Base-by-base conservation (phyloP, 2,797 vertebrate species). In the Sparus aurata region DNA sequence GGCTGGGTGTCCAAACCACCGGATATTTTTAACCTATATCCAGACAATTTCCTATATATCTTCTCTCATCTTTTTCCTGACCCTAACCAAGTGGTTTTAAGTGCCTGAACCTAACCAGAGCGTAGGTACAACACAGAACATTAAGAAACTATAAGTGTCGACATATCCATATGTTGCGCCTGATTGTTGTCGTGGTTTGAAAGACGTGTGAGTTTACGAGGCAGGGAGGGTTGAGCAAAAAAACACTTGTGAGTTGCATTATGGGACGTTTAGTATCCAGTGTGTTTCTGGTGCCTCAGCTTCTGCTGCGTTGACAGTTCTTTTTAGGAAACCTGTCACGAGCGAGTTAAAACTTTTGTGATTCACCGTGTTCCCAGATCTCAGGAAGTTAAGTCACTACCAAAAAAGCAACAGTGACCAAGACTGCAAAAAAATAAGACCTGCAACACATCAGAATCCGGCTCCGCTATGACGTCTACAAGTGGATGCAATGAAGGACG, bases 401-500 rank as follows among this genome's bases (percentile, higher is more conserved):
- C 6, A 34, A 49, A 49, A 15, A 46, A 27, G 16, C 2, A 77
- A 12, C 0, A 12, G 6, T 22, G 4, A 4, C 10, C 34, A 68
- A 22, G 61, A 5, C 13, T 8, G 50, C 23, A 8, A 27, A 11
- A 4, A 55, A 73, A 71, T 10, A 55, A 52, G 7, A 23, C 3
- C 11, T 50, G 10, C 22, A 12, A 10, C 9, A 43, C 9, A 53
- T 38, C 38, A 45, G 27, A 63, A 54, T 74, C 18, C n/a, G 61
- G 63, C 23, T 71, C 60, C 47, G 0, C 45, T 20, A 34, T 70
- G 69, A 50, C 12, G 41, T 63, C 67, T 45, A 52, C 62, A 74
- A 41, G 41, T 22, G 62, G 77, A 73, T 62, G 75, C 55, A 62
- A 45, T 76, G 60, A 79, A 82, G 73, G 84, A 86, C 69, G 70